Conservation (phyloP, 1,140 invertebrate species). For the Drosophila grimshawi region DNA sequence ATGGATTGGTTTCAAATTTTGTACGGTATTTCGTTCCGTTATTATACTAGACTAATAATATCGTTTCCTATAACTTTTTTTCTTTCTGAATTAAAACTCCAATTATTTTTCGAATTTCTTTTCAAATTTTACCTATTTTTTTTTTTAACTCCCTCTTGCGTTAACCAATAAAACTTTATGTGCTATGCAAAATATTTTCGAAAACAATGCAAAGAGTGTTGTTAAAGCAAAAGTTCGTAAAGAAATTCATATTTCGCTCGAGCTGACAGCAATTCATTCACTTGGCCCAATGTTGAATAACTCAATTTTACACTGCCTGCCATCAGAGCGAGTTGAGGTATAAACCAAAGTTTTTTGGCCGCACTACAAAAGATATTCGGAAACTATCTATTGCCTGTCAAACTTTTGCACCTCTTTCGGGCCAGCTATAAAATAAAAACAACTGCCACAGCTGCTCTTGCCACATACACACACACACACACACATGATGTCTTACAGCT, state of each 20-base stretch:
- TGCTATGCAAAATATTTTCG: neutral
- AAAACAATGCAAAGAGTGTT: neutral
- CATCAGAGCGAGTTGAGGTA: slow-evolving; percentile 15
- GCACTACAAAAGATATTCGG: slow-evolving; percentile 7
- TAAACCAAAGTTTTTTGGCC: slow-evolving; percentile 31
- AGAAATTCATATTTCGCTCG: neutral
- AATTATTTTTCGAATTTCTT: neutral
- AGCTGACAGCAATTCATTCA: slow-evolving; percentile 20
- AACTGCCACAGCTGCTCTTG: slow-evolving; percentile 4
- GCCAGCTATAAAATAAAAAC: slow-evolving; percentile 35
- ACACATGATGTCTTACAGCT: slow-evolving; percentile 9
- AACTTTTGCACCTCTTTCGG: slow-evolving; percentile 33
- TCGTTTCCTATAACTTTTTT: no score
- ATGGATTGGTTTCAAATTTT: no score
- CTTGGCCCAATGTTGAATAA: neutral
- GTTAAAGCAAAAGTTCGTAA: neutral
- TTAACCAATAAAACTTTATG: neutral
- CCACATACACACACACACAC: slow-evolving; percentile 14
- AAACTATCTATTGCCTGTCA: slow-evolving; percentile 50
- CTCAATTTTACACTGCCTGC: neutral
- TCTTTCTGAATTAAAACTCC: neutral
- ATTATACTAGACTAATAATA: no score
- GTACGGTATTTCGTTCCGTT: no score
- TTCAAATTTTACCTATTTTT: neutral
- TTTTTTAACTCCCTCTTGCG: no score